phyloP scores from a whole-genome alignment of 2,797 vertebrate species.

The Pipistrellus pipistrellus region DNA sequence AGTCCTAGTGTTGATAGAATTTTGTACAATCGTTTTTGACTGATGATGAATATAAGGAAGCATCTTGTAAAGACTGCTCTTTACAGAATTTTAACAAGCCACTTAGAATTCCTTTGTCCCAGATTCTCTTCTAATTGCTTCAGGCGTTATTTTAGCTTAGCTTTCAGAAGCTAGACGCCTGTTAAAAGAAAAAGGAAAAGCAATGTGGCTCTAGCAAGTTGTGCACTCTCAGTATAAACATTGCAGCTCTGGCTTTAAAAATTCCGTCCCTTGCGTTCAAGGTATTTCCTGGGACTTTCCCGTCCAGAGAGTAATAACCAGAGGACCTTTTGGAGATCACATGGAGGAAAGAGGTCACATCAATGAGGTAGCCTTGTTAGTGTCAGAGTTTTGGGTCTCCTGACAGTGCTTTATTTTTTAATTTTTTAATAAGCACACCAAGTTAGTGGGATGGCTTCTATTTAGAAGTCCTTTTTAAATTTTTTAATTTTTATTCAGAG shows the following conservation, averaged over 20 bases:
- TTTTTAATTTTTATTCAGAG: too few species aligned
- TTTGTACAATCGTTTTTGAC: conserved; percentile 57
- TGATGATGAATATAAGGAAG: conserved; percentile 29
- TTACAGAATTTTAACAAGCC: conserved; percentile 44
- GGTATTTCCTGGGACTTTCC: neutral
- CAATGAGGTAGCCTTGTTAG: conserved; percentile 1
- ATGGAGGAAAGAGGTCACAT: neutral
- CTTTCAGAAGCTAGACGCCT: conserved; percentile 54
- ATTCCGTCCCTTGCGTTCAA: neutral
- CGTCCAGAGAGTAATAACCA: neutral
- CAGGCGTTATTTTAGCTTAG: neutral
- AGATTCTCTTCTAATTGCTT: conserved; percentile 15
- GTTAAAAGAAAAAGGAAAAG: conserved; percentile 26
- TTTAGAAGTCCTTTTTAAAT: too few species aligned
- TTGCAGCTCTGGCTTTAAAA: neutral
- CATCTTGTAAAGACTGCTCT: conserved; percentile 21
- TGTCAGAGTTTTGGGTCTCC: neutral
- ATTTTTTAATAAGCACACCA: too few species aligned
- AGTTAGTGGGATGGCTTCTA: too few species aligned
- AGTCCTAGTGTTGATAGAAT: conserved; percentile 50
- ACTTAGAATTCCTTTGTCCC: conserved; percentile 43
- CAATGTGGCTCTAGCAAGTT: neutral
- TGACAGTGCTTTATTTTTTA: neutral
- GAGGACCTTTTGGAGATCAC: conserved; percentile 13
- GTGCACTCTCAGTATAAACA: neutral